Base-by-base conservation (phyloP, 2,797 vertebrate species). In the Pangasius krempfi region DNA sequence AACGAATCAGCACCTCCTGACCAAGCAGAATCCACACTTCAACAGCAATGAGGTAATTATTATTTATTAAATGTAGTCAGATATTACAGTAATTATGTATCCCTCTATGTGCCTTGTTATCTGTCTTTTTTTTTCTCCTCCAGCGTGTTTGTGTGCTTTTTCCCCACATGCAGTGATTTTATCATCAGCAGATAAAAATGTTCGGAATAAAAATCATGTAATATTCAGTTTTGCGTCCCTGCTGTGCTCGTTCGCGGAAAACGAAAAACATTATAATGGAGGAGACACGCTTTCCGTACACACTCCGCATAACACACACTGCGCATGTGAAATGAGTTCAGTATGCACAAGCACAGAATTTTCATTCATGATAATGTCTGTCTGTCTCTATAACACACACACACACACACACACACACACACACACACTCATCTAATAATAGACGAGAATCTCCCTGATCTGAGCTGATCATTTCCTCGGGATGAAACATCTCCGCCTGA, bases 231-330 rank as follows among this genome's bases (percentile, higher is more conserved):
- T 47, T 1, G 25, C 10, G 16, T 70, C 83, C 83, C 83, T 37
- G 83, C 83, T 85, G 83, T 50, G 83, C 64, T 70, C n/a, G n/a
- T 52, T 54, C 70, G 70, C n/a, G 18, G 64, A 33, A 85, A 70
- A 54, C 47, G 18, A 54, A 85, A 54, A 20, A 18, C 30, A 22
- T 85, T 70, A 33, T 12, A 50, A 70, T 33, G n/a, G 25, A 84
- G 37, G 44, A 84, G 37, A 37, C 64, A 33, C 0, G 3, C 47
- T 52, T 33, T 70, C n/a, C 10, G 16, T 13, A 85, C 64, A 54
- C 62, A 54, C 83, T 47, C 52, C 30, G 8, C n/a, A 30, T 22
- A 44, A 62, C 62, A 84, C 82, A 82, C 80, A 82, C 56, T 44
- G 80, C 0, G 58, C 58, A 30, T 84, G 62, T 68, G 82, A 84